Evolutionary conservation across 2,888 invertebrate genomes (phyloP), one percentile per base, ranked within the genome.

Genomic region (Eudasyphora cyanicolor): DNA sequence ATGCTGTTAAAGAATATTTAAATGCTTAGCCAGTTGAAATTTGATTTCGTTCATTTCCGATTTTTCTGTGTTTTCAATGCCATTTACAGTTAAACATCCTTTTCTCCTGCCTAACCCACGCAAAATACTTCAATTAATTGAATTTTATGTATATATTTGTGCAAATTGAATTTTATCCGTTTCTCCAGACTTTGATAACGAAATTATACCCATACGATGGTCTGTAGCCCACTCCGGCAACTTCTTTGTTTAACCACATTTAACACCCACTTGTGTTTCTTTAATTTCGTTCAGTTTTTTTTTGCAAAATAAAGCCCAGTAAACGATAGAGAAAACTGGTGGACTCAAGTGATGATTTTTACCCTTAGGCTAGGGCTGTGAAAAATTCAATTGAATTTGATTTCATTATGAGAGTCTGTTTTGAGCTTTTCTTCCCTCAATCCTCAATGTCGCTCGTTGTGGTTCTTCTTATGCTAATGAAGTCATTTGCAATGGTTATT

Each of bases 91-190:
- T 45, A 2, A 71, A 60, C 70, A 70, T 62, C 79, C 83, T 76
- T n/a, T 76, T 79, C n/a, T 73, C 79, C 74, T 75, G 67, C 49
- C 70, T 54, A 71, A 14, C 1, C 0, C 8, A n/a, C 19, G 54
- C 64, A 35, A 75, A 71, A 74, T 79, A 80, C 78, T 81, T 76
- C 54, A 70, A 78, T 84, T 81, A 84, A 84, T 84, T 84, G 84
- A 84, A 84, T 81, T 83, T 83, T 83, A 77, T 83, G 70, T 75
- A 78, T 77, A 75, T 74, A 77, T 81, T 78, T 78, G n/a, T n/a
- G 80, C 84, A 84, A 84, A 84, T 84, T 84, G 84, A 84, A 84
- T 84, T 84, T 84, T 73, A 79, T 78, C 78, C 84, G 51, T 84
- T 84, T 76, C 81, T 67, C 42, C 19, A 42, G 81, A 73, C 81